Evolutionary conservation across 64 coral and sea anemone species (phyloP).

Genomic region (Exaiptasia diaphana): DNA sequence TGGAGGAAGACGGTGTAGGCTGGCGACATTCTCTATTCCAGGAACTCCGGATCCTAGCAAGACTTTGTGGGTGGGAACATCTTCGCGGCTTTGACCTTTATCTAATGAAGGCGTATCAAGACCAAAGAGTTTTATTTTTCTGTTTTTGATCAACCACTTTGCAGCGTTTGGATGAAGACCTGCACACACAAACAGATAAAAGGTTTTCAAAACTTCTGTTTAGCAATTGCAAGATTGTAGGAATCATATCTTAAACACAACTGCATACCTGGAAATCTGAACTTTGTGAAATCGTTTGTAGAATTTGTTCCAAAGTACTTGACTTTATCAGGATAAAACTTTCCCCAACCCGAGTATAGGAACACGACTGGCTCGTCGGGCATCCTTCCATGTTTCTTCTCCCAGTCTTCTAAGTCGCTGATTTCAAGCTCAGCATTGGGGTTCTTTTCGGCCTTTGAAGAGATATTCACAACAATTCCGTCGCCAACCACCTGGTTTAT

Average conservation of each 20-base stretch:
- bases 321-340: constrained; percentile 9
- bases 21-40: constrained; percentile 46
- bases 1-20: constrained; percentile 34
- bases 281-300: neutral
- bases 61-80: neutral
- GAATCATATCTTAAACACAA: no score
- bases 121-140: neutral
- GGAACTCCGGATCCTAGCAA: constrained; percentile 22
- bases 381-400: constrained; percentile 10
- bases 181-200: neutral
- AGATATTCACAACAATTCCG: neutral
- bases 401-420: constrained; percentile 33
- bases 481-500: neutral
- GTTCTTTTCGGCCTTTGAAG: neutral
- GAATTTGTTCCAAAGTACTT: neutral
- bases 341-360: constrained; percentile 38
- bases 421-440: neutral
- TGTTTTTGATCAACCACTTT: neutral
- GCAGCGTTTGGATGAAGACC: neutral
- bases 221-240: no score
- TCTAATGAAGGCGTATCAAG: constrained; percentile 1
- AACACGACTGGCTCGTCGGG: constrained; percentile 29
- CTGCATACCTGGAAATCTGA: constrained; percentile 54
- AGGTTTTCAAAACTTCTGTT: neutral
- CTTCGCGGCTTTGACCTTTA: neutral